A percentile compares a stretch with the other conserved stretches of the same genome.
These are phyloP conservation scores for Galago senegalensis DNA, from an alignment of 2,797 vertebrate genomes.

Conservation along the genomic window DNA sequence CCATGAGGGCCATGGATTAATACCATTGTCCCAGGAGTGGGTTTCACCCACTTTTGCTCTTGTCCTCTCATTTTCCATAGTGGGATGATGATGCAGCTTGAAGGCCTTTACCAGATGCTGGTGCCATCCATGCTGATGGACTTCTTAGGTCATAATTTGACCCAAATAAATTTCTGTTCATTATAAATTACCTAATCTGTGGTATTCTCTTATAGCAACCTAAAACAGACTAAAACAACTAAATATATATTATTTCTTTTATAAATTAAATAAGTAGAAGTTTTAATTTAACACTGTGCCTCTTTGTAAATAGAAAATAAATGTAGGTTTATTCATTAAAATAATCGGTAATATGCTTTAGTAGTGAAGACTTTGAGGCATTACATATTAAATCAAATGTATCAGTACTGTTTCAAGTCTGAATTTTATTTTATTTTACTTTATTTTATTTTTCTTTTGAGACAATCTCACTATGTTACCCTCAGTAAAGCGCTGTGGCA, in stretches of 20 bases:
- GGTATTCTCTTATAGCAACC: not conserved
- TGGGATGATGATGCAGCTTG: not conserved
- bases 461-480: too few relatives aligned
- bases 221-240: not conserved
- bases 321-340: conserved; percentile 21
- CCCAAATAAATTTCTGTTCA: not conserved
- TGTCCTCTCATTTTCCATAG: not conserved
- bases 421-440: not conserved
- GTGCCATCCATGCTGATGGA: not conserved
- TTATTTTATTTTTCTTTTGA: too few relatives aligned
- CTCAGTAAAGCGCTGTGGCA: too few relatives aligned
- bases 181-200: not conserved
- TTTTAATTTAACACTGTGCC: conserved; percentile 29
- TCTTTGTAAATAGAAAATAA: conserved; percentile 17
- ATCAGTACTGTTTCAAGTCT: not conserved
- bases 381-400: not conserved
- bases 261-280: not conserved
- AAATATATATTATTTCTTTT: not conserved
- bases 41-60: not conserved
- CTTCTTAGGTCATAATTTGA: not conserved
- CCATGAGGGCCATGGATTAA: not conserved
- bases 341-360: not conserved
- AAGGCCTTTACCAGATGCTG: not conserved
- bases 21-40: not conserved
- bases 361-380: not conserved